A percentile compares a stretch with the other conserved stretches of the same genome.
phyloP scores from a whole-genome alignment of 2,113 vertebrate species.

The Sinocyclocheilus maitianheensis region DNA sequence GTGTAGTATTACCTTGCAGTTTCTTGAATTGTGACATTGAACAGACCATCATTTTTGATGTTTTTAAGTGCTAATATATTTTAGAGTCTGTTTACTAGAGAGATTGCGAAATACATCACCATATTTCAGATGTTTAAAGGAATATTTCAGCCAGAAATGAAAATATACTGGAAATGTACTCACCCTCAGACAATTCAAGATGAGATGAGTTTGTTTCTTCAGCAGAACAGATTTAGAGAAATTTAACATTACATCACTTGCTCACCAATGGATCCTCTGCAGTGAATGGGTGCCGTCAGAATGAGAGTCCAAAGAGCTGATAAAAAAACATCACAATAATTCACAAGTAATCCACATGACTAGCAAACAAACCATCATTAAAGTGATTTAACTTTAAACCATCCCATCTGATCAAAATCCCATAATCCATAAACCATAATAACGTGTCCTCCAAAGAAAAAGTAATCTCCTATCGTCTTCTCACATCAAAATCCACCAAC shows the following conservation, averaged over 20 bases:
- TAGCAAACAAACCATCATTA: background rate
- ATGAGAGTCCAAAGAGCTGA: background rate
- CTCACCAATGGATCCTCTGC: background rate
- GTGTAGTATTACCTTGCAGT: constrained; percentile 1
- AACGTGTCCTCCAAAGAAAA: no score
- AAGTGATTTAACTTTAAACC: no score
- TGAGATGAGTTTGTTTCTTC: background rate
- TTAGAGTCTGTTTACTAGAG: background rate
- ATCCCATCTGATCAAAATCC: no score
- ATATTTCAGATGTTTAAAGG: background rate
- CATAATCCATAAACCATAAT: no score
- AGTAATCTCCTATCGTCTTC: no score
- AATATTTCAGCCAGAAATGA: background rate
- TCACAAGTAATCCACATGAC: background rate
- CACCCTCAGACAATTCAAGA: background rate
- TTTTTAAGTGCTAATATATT: background rate
- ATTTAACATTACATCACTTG: background rate
- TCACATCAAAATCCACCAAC: no score
- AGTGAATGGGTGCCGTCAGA: no score
- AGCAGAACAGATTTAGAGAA: background rate
- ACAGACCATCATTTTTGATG: background rate
- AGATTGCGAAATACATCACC: background rate
- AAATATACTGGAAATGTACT: background rate
- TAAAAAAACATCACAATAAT: background rate
- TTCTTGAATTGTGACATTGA: background rate